Evolutionary conservation across 1,140 invertebrate species (phyloP).

Genomic region (Euura saliciscinereae): DNA sequence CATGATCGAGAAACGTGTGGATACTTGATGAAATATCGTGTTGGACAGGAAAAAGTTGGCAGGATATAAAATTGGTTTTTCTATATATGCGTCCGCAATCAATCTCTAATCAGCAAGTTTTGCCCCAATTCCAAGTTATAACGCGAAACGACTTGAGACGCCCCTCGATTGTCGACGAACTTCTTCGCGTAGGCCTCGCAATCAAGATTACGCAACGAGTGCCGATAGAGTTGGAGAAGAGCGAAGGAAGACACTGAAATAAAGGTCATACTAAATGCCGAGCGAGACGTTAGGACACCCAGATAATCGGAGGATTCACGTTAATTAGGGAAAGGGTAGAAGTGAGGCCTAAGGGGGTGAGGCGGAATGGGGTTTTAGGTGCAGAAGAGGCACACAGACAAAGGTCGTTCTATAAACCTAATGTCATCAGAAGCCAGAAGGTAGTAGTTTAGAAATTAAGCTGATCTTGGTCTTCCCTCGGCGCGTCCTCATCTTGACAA

Average conservation of each 20-base stretch:
- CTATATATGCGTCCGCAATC: not conserved
- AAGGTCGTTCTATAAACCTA: conserved; percentile 1
- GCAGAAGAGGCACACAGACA: not conserved
- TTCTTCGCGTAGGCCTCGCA: not conserved
- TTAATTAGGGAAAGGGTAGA: conserved; percentile 28
- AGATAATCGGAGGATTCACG: conserved; percentile 15
- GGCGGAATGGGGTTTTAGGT: not conserved
- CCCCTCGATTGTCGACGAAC: not conserved
- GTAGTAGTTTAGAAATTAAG: conserved; percentile 3
- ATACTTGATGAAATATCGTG: no score
- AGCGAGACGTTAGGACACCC: conserved; percentile 4
- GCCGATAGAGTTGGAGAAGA: not conserved
- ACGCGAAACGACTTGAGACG: not conserved
- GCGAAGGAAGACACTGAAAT: conserved; percentile 2
- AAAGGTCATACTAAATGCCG: conserved; percentile 18
- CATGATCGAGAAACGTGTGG: no score
- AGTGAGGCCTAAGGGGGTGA: not conserved
- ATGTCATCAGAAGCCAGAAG: not conserved
- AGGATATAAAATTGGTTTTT: not conserved
- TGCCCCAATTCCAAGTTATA: not conserved
- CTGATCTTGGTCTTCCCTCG: not conserved
- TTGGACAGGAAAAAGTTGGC: not conserved
- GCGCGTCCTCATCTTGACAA: not conserved
- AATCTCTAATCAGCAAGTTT: not conserved
- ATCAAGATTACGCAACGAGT: conserved; percentile 3